Evolutionary conservation across 2,888 invertebrate species (phyloP).

Genomic region (Heliconius erato): DNA sequence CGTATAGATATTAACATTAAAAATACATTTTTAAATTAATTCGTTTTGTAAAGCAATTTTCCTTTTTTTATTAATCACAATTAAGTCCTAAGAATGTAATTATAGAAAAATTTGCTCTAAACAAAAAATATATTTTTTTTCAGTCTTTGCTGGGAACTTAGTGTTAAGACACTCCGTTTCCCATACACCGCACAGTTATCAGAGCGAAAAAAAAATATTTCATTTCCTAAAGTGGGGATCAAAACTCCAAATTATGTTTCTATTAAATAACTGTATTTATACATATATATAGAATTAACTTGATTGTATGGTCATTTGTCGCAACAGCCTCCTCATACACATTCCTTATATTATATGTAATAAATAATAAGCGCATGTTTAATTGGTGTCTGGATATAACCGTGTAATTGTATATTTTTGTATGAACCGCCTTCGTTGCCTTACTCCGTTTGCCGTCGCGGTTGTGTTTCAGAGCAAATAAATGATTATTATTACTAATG

Average conservation of each 20-base stretch:
- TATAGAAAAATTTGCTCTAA: too few species aligned
- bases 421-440: constrained; percentile 74
- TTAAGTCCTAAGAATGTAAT: too few species aligned
- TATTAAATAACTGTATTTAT: neutral
- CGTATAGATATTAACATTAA: neutral
- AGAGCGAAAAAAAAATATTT: too few species aligned
- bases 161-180: too few species aligned
- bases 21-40: neutral
- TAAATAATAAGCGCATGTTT: constrained; percentile 23
- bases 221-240: too few species aligned
- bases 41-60: neutral
- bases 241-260: too few species aligned
- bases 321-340: constrained; percentile 29
- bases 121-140: too few species aligned
- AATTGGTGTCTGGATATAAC: constrained; percentile 28
- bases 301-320: neutral
- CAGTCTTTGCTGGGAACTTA: too few species aligned
- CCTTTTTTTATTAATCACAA: too few species aligned
- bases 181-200: too few species aligned
- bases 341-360: constrained; percentile 29
- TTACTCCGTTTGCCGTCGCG: constrained; percentile 56
- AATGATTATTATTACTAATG: constrained; percentile 39
- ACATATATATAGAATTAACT: neutral
- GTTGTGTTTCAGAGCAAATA: constrained; percentile 72
- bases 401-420: constrained; percentile 56